Base-by-base conservation (phyloP, 2,888 invertebrate genomes). In the Coelinius sp. region DNA sequence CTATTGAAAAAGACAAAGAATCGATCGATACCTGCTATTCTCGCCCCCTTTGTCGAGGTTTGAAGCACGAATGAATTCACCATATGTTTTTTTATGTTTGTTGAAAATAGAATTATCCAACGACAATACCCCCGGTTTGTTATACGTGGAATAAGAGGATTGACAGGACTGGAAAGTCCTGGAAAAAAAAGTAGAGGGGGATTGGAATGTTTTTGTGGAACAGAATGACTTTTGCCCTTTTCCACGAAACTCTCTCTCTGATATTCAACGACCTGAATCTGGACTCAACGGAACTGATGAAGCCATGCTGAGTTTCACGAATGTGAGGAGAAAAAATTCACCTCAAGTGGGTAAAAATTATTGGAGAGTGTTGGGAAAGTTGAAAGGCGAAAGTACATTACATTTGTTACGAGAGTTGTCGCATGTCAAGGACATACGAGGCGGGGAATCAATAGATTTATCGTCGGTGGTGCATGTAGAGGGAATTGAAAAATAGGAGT, bases 11-110 rank as follows among this genome's bases (percentile, higher is more conserved):
- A 68, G 46, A 44, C 31, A 31, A 62, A 46, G 17, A 7, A 46
- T 31, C 44, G 68, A 68, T 68, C 68, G 46, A 68, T 68, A 62
- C 56, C 27, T 25, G 46, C 49, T 68, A 68, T 68, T 68, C 49
- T 68, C 68, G 46, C 46, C 31, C 14, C 68, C 62, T 68, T 62
- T 46, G 49, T 44, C 49, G 49, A 14, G 53, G 53, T 53, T 53
- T 53, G 53, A 53, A 53, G 59, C 59, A 31, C 59, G 59, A 59
- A 31, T 59, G 35, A 59, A 59, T 59, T 17, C 59, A 17, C 17
- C 59, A 59, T 35, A 31, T 35, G 31, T 59, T 59, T 59, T 31
- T 59, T 35, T 59, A 31, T 20, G n/a, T 31, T 31, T 59, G 4
- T 31, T 59, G 35, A 20, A 59, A 59, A 35, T 59, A 59, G 59